Percentiles rank a stretch among this genome's conserved stretches.
These are phyloP conservation scores for Drosophila mercatorum DNA, from an alignment of 2,888 invertebrate species.

Conservation along the genomic window DNA sequence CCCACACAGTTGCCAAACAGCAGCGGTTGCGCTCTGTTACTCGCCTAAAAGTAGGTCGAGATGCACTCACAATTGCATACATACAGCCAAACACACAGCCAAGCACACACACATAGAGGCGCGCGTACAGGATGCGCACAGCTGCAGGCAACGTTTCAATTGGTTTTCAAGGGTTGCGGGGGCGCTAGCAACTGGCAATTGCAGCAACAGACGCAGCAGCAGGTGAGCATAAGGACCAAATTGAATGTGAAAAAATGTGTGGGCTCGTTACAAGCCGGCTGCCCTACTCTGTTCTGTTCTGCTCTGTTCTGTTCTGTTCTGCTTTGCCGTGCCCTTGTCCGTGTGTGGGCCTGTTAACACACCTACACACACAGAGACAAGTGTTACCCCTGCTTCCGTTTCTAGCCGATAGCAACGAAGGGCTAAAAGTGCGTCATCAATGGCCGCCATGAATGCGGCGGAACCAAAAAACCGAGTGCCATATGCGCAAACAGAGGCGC, in stretches of 20 bases:
- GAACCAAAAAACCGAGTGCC: slow-evolving; percentile 45
- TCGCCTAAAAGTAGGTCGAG: slow-evolving; percentile 68
- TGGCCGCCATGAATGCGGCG: slow-evolving; percentile 76
- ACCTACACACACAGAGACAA: slow-evolving; percentile 23
- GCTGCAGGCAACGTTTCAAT: slow-evolving; percentile 71
- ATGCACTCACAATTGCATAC: slow-evolving; percentile 57
- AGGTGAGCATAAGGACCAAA: slow-evolving; percentile 67
- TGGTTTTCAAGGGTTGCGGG: slow-evolving; percentile 62
- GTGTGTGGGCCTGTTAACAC: slow-evolving; percentile 15
- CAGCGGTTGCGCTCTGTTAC: slow-evolving; percentile 15
- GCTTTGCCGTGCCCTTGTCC: neutral
- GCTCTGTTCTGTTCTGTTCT: slow-evolving; percentile 1
- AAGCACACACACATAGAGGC: neutral
- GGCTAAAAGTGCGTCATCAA: slow-evolving; percentile 82
- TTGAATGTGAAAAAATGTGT: slow-evolving; percentile 47
- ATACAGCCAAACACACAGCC: slow-evolving; percentile 10
- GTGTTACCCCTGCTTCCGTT: slow-evolving; percentile 28
- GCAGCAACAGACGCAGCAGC: slow-evolving; percentile 42
- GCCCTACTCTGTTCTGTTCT: neutral
- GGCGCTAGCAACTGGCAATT: slow-evolving; percentile 29
- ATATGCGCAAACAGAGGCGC: slow-evolving; percentile 36
- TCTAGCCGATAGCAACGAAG: slow-evolving; percentile 75
- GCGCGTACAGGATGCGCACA: slow-evolving; percentile 36
- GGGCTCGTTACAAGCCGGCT: slow-evolving; percentile 59
- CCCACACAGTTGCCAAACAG: slow-evolving; percentile 53